Evolutionary conservation across 2,888 invertebrate species (phyloP).

Genomic region (Morpho helenor): DNA sequence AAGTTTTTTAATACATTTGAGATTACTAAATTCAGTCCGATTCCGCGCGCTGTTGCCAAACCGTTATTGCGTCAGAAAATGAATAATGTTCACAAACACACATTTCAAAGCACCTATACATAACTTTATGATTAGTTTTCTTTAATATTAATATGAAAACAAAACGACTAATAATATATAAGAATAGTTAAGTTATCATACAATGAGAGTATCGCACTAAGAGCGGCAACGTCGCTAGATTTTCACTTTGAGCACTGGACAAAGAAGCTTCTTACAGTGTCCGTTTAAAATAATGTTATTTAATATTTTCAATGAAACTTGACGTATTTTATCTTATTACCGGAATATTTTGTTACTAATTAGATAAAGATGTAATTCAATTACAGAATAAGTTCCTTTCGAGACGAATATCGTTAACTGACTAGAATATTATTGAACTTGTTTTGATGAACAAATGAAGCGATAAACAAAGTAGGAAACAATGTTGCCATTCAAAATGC

Average conservation of each 20-base stretch:
- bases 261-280: slow-evolving; percentile 39
- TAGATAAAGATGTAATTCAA: slow-evolving; percentile 2
- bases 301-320: neutral
- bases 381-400: slow-evolving; percentile 11
- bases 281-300: neutral
- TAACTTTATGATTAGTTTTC: slow-evolving; percentile 45
- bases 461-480: slow-evolving; percentile 52
- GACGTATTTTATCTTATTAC: neutral
- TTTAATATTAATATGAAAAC: slow-evolving; percentile 22
- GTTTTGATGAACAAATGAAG: slow-evolving; percentile 51
- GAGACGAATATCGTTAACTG: slow-evolving; percentile 34
- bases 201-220: slow-evolving; percentile 38
- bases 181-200: neutral
- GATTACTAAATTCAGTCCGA: slow-evolving; percentile 51
- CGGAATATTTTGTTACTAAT: neutral
- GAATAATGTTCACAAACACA: slow-evolving; percentile 60
- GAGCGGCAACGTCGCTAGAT: slow-evolving; percentile 68
- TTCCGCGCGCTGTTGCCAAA: slow-evolving; percentile 71
- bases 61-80: slow-evolving; percentile 74
- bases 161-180: neutral
- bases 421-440: slow-evolving; percentile 37
- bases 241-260: slow-evolving; percentile 40
- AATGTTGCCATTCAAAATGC: slow-evolving; percentile 40
- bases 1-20: slow-evolving; percentile 57
- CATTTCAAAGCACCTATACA: slow-evolving; percentile 67